These are phyloP conservation scores for Psettodes erumei DNA, from an alignment of 2,113 vertebrate genomes.

Conservation along the genomic window DNA sequence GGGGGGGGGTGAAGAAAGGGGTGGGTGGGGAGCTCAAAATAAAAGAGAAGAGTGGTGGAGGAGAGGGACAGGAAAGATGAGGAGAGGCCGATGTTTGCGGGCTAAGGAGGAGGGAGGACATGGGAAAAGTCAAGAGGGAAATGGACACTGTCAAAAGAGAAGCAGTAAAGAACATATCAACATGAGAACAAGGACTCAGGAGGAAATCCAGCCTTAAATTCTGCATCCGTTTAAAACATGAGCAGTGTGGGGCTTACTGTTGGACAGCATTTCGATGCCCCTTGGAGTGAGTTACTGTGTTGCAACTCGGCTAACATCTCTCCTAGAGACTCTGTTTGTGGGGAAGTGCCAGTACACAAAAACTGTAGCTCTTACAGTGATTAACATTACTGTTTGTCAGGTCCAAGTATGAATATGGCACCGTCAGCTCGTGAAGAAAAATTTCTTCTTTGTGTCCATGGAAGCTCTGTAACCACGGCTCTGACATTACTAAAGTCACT, in stretches of 20 bases:
- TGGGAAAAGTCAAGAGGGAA: slow-evolving; percentile 2
- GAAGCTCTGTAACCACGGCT: not conserved
- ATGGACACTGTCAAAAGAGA: slow-evolving; percentile 5
- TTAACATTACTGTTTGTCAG: not conserved
- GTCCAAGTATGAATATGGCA: not conserved
- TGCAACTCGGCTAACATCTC: not conserved
- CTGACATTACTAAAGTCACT: not conserved
- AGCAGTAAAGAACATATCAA: not conserved
- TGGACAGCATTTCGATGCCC: not conserved
- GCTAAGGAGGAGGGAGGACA: slow-evolving; percentile 1
- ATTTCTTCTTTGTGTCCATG: not conserved
- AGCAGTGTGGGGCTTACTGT: no score
- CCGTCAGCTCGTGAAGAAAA: not conserved
- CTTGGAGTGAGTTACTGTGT: not conserved
- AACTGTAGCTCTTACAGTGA: not conserved
- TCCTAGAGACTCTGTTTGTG: not conserved
- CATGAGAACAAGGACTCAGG: not conserved
- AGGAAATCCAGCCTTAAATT: not conserved
- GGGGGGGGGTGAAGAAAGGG: not conserved
- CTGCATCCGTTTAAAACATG: no score
- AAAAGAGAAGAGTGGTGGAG: not conserved
- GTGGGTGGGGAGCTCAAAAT: slow-evolving; percentile 23
- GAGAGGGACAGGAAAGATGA: slow-evolving; percentile 6
- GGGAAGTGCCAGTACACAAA: not conserved
- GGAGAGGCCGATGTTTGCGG: slow-evolving; percentile 3